Evolutionary conservation across 2,888 invertebrate genomes (phyloP).

Genomic region (Hyalella azteca): DNA sequence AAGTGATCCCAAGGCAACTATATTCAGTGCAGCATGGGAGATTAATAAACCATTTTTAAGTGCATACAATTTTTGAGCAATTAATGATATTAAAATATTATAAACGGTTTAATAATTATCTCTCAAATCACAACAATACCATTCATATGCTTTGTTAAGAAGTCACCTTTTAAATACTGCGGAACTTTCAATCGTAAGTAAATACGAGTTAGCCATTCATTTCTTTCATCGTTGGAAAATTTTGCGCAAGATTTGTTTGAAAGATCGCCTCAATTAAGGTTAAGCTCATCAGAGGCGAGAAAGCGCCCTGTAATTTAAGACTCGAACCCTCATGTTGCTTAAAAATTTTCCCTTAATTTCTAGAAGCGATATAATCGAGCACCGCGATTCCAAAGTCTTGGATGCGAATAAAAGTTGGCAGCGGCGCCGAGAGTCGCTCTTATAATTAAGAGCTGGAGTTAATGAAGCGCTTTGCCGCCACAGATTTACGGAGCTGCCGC

Average conservation of each 20-base stretch:
- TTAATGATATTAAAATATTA: too few species aligned
- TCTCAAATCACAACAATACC: too few species aligned
- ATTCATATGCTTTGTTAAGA: too few species aligned
- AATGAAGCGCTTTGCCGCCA: conserved; percentile 27
- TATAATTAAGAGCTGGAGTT: conserved; percentile 28
- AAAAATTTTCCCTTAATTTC: conserved; percentile 3
- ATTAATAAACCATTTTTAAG: too few species aligned
- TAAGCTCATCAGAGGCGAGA: conserved; percentile 22
- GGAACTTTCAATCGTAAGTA: too few species aligned
- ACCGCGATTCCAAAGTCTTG: conserved; percentile 5
- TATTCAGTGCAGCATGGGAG: too few species aligned
- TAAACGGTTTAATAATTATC: too few species aligned
- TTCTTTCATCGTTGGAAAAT: too few species aligned
- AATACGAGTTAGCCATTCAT: too few species aligned
- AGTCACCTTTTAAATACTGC: too few species aligned
- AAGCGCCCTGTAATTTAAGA: not conserved
- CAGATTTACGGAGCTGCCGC: not conserved
- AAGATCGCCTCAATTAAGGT: conserved; percentile 26
- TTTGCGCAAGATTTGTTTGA: not conserved
- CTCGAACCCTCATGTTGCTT: conserved; percentile 4
- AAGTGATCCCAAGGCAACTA: too few species aligned
- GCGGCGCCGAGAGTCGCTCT: conserved; percentile 10
- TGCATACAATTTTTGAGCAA: too few species aligned
- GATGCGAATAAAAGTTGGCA: conserved; percentile 29
- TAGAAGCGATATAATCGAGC: not conserved